A percentile compares a stretch with the other conserved stretches of the same genome.
phyloP scores from a whole-genome alignment of 2,113 vertebrate genomes.

The Oceanodroma tethys region DNA sequence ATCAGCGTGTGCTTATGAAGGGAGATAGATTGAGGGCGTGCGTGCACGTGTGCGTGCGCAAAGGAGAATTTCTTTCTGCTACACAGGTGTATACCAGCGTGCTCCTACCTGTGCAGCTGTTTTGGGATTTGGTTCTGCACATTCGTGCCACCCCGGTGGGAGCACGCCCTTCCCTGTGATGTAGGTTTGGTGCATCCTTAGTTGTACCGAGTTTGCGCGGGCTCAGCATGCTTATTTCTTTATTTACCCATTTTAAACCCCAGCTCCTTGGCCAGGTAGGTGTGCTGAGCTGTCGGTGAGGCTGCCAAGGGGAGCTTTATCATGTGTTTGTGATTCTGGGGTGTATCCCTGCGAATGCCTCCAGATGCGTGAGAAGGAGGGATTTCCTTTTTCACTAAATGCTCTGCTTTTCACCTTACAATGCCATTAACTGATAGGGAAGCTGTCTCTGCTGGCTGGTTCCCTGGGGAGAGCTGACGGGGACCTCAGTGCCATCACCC shows the following conservation, averaged over 20 bases:
- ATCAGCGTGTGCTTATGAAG: accelerated
- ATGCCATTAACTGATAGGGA: not conserved
- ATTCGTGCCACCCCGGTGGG: accelerated
- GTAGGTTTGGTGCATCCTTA: not conserved
- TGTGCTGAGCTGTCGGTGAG: not conserved
- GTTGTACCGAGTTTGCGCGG: not conserved
- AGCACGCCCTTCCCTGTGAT: accelerated
- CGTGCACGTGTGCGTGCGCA: accelerated
- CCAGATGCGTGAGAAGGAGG: accelerated
- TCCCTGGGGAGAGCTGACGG: not conserved
- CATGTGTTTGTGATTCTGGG: not conserved
- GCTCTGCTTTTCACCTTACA: not conserved
- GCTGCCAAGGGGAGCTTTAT: not conserved
- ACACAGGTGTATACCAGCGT: accelerated
- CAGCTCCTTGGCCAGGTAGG: not conserved
- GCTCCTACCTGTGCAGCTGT: not conserved
- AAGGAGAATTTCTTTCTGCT: not conserved
- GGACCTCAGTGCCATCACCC: not conserved
- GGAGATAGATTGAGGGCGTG: accelerated
- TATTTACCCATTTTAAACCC: not conserved
- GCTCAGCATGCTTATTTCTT: not conserved
- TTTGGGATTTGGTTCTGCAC: not conserved
- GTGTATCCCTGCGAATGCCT: not conserved
- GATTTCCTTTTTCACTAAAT: not conserved
- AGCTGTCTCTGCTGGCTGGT: too few species aligned